phyloP scores from a whole-genome alignment of 2,113 vertebrate species.

The Cyanoramphus novaezelandiae region DNA sequence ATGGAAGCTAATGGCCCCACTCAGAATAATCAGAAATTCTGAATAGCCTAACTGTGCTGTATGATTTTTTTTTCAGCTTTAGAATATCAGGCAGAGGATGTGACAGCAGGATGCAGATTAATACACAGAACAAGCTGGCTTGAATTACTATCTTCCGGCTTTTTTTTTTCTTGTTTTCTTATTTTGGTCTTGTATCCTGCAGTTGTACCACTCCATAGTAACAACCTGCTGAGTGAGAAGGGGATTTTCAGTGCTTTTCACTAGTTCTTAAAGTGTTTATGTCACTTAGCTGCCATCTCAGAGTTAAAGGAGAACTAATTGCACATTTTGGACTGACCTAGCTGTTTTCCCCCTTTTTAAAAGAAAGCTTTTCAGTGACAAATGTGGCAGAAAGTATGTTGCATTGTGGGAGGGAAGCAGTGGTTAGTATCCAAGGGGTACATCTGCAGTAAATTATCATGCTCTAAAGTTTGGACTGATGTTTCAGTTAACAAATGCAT shows the following conservation, averaged over 20 bases:
- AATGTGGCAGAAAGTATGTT: slow-evolving; percentile 2
- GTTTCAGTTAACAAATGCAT: background rate
- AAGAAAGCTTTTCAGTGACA: background rate
- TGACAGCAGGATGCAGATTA: background rate
- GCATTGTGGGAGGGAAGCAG: background rate
- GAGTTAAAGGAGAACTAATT: background rate
- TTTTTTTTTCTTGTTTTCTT: background rate
- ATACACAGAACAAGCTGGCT: background rate
- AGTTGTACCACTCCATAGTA: background rate
- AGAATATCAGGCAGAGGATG: background rate
- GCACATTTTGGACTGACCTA: background rate
- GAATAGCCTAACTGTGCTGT: background rate
- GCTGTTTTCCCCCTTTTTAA: background rate
- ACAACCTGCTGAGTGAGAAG: slow-evolving; percentile 20
- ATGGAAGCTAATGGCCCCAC: background rate
- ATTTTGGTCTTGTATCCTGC: background rate
- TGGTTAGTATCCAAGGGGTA: background rate
- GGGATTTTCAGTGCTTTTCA: background rate
- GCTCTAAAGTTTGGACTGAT: background rate
- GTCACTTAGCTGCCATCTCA: background rate
- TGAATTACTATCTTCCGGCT: background rate
- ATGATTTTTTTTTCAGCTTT: background rate
- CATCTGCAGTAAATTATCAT: slow-evolving; percentile 32
- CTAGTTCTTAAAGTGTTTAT: background rate
- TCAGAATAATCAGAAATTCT: background rate